A percentile compares a stretch with the other conserved stretches of the same genome.
Evolutionary conservation across 2,797 vertebrate genomes (phyloP).

Genomic region (Malurus splendens): DNA sequence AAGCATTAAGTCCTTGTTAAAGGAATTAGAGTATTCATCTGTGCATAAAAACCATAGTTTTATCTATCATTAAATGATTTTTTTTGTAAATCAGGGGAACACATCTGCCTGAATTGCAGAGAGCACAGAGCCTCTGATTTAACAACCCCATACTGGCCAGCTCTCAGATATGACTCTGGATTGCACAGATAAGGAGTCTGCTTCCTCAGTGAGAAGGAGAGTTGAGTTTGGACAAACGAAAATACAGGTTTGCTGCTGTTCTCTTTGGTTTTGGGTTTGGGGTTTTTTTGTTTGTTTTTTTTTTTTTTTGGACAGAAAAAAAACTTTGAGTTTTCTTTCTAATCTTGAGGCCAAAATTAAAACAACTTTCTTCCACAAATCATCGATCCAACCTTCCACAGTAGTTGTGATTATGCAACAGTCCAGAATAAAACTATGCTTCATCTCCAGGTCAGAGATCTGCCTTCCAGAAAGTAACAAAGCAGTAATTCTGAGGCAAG

Average conservation of each 20-base stretch:
- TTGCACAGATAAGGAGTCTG: not conserved
- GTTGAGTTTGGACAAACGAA: not conserved
- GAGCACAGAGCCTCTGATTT: not conserved
- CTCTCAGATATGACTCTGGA: not conserved
- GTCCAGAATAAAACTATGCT: not conserved
- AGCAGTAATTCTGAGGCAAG: not conserved
- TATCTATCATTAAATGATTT: not conserved
- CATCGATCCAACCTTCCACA: not conserved
- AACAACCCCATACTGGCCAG: not conserved
- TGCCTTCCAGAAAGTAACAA: not conserved
- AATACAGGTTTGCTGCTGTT: not conserved
- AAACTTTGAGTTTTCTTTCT: not conserved
- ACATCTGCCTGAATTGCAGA: not conserved
- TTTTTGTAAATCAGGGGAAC: not conserved
- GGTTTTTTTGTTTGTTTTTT: too few species aligned
- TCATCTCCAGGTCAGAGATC: not conserved
- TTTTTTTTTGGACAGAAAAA: not conserved
- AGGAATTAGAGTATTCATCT: not conserved
- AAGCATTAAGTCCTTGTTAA: not conserved
- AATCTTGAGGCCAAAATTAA: not conserved
- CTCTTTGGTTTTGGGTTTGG: not conserved
- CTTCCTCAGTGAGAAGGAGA: not conserved
- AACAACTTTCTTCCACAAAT: not conserved
- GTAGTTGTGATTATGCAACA: not conserved
- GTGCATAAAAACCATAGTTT: not conserved